These are phyloP conservation scores for Diachasmimorpha longicaudata DNA, from an alignment of 1,140 invertebrate genomes.

Conservation along the genomic window DNA sequence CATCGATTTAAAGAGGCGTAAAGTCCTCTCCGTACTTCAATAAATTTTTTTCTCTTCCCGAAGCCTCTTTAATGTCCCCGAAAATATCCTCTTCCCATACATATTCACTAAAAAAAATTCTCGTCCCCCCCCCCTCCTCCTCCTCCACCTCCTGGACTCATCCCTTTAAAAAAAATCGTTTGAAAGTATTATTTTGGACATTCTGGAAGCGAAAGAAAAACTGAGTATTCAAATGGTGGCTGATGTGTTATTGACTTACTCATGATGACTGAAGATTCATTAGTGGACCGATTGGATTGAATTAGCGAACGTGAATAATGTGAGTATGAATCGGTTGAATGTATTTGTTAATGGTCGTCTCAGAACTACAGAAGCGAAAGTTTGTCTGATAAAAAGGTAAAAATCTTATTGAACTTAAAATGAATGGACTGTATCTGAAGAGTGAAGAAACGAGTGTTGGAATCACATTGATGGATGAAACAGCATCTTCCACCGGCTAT, in stretches of 20 bases:
- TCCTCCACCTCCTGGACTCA: no score
- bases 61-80: no score
- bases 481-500: not conserved
- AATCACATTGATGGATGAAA: no score
- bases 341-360: constrained; percentile 59
- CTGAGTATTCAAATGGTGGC: constrained; percentile 14
- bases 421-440: no score
- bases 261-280: constrained; percentile 36
- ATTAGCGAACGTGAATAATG: constrained; percentile 45
- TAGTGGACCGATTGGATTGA: constrained; percentile 50
- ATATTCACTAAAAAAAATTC: no score
- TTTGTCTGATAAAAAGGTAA: constrained; percentile 27
- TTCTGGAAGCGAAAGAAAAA: constrained; percentile 18
- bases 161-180: not conserved
- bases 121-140: no score
- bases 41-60: no score
- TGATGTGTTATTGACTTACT: constrained; percentile 27
- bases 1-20: no score
- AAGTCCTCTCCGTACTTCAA: no score
- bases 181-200: not conserved
- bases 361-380: constrained; percentile 51
- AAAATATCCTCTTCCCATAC: no score
- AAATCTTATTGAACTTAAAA: not conserved
- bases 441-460: no score
- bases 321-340: constrained; percentile 55